These are phyloP conservation scores for Sciurus vulgaris DNA, from an alignment of 2,797 vertebrate genomes.

Conservation along the genomic window DNA sequence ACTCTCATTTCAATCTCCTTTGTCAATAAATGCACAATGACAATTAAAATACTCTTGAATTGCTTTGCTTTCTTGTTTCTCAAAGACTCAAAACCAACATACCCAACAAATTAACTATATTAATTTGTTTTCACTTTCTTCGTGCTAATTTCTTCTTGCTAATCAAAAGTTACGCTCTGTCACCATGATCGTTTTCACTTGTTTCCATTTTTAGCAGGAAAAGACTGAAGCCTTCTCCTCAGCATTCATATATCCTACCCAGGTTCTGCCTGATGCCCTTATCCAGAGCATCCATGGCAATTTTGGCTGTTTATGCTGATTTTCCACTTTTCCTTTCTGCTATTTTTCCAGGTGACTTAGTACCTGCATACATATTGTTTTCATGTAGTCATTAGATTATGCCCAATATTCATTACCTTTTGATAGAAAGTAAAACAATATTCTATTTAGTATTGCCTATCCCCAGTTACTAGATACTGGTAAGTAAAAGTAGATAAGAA, in stretches of 20 bases:
- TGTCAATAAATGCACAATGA: not conserved
- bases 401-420: not conserved
- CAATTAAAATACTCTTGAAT: not conserved
- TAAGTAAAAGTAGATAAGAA: not conserved
- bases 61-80: not conserved
- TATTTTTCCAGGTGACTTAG: not conserved
- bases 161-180: not conserved
- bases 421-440: not conserved
- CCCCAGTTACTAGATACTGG: not conserved
- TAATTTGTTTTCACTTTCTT: not conserved
- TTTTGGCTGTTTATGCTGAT: not conserved
- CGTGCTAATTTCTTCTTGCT: not conserved
- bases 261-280: not conserved
- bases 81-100: not conserved
- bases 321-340: not conserved
- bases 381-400: not conserved
- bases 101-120: not conserved
- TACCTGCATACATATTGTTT: not conserved
- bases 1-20: not conserved
- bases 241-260: not conserved
- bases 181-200: not conserved
- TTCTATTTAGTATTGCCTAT: not conserved
- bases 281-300: not conserved
- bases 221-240: not conserved
- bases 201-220: not conserved